These are phyloP conservation scores for Synodontis membranacea DNA, from an alignment of 2,113 vertebrate species.

Conservation along the genomic window DNA sequence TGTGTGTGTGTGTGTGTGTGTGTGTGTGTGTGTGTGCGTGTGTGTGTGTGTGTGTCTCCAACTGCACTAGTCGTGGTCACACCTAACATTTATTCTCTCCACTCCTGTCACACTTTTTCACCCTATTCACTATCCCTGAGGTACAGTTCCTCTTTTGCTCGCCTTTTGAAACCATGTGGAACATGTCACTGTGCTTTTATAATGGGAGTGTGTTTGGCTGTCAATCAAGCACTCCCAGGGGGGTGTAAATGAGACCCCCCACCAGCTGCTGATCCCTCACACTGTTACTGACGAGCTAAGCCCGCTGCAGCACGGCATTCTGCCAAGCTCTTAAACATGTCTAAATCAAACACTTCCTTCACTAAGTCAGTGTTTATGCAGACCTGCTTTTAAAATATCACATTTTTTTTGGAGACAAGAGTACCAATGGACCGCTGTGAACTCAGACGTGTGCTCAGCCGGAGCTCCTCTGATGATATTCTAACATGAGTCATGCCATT, in stretches of 20 bases:
- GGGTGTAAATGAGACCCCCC: conserved; percentile 52
- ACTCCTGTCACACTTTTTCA: neutral
- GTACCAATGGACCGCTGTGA: conserved; percentile 23
- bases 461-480: neutral
- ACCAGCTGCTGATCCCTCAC: conserved; percentile 47
- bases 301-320: conserved; percentile 24
- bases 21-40: neutral
- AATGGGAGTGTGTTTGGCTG: conserved; percentile 55
- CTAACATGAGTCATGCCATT: neutral
- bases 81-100: conserved; percentile 21
- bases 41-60: neutral
- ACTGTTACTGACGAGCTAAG: conserved; percentile 36
- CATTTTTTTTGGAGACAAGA: conserved; percentile 67
- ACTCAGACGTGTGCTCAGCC: conserved; percentile 7
- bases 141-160: conserved; percentile 43
- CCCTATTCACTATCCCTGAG: conserved; percentile 36
- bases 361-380: conserved; percentile 41
- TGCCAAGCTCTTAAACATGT: conserved; percentile 44
- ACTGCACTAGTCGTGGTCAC: neutral
- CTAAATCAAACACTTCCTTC: conserved; percentile 48
- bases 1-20: neutral
- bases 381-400: conserved; percentile 70
- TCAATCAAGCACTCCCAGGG: conserved; percentile 50
- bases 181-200: conserved; percentile 55
- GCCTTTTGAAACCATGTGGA: conserved; percentile 50